Conservation (phyloP, 2,113 vertebrate genomes). For the Cyphomyrus discorhynchus region DNA sequence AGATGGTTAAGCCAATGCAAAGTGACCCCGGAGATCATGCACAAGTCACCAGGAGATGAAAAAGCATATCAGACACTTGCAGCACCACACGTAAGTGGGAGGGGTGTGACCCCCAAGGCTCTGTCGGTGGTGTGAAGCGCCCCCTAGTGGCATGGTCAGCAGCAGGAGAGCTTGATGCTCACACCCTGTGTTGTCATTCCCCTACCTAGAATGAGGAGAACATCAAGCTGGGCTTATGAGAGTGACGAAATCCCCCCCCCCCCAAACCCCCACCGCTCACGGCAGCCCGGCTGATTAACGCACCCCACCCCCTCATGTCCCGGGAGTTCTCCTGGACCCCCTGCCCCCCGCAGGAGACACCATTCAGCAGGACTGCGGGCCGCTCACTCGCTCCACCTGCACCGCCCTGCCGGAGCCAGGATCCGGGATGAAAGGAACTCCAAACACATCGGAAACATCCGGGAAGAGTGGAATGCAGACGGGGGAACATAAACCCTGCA, state of each 20-base stretch:
- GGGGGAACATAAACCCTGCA: neutral
- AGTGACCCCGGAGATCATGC: neutral
- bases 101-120: neutral
- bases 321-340: neutral
- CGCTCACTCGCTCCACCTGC: neutral
- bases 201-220: neutral
- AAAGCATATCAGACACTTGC: neutral
- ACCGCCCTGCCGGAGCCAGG: neutral
- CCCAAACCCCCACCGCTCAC: neutral
- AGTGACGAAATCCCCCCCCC: neutral
- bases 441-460: neutral
- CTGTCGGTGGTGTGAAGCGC: neutral
- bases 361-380: neutral
- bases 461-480: neutral
- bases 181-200: neutral
- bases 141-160: neutral
- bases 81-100: neutral
- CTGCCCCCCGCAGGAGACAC: neutral
- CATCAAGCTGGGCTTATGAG: neutral
- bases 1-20: neutral
- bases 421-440: neutral
- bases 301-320: neutral
- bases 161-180: neutral
- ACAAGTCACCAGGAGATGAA: neutral
- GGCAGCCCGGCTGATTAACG: neutral